phyloP scores from a whole-genome alignment of 53 echinoderm and acorn worm genomes.

The Temnopleurus reevesii region DNA sequence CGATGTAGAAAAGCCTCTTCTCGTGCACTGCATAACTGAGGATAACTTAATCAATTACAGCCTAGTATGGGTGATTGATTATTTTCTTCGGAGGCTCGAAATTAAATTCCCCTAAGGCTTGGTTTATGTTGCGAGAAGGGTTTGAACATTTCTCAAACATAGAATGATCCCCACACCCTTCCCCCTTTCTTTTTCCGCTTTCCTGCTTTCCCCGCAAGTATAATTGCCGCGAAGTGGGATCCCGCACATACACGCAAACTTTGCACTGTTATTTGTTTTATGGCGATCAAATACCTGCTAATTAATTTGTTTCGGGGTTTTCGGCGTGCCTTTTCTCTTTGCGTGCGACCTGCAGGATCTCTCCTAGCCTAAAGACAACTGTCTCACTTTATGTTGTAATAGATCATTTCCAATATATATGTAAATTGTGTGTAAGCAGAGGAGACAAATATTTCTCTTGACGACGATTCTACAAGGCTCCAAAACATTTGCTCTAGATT shows the following conservation, averaged over 20 bases:
- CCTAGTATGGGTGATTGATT: conserved; percentile 43
- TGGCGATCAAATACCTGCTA: neutral
- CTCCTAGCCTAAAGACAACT: neutral
- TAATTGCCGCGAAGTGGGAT: neutral
- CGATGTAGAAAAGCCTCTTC: conserved; percentile 37
- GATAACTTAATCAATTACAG: conserved; percentile 53
- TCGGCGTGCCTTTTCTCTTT: neutral
- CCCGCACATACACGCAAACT: neutral
- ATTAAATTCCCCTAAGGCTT: conserved; percentile 48
- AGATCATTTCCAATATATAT: conserved; percentile 14
- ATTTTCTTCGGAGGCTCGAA: conserved; percentile 41
- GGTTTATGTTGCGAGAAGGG: conserved; percentile 20
- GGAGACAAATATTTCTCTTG: neutral
- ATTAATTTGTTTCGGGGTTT: neutral
- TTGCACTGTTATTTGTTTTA: neutral
- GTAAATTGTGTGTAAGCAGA: neutral
- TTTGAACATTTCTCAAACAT: neutral
- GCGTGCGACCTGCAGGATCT: neutral
- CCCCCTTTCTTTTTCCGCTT: too few relatives aligned
- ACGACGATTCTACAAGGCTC: neutral
- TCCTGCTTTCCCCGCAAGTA: neutral
- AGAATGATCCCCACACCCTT: conserved; percentile 28
- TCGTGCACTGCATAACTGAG: conserved; percentile 29
- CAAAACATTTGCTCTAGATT: neutral
- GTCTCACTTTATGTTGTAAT: too few relatives aligned